Conservation (phyloP, 2,797 vertebrate species). For the Pagetopsis macropterus region DNA sequence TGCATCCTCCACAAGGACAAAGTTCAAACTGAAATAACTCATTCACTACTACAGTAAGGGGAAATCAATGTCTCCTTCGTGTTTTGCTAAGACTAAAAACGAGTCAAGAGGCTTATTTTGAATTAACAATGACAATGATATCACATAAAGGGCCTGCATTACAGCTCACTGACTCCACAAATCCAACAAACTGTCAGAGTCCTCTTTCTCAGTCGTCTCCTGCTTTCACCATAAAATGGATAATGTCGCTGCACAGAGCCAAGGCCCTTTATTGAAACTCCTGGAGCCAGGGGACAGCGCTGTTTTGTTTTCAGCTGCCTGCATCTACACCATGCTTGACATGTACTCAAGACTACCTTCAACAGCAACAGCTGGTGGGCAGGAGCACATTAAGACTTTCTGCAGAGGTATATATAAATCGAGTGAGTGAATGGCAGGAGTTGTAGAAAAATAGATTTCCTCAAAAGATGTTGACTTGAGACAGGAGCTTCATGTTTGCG, state of each 20-base stretch:
- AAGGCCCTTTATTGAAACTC: constrained; percentile 27
- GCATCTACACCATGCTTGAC: constrained; percentile 30
- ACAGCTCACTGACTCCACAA: constrained; percentile 47
- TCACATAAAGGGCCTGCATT: constrained; percentile 33
- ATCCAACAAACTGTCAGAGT: constrained; percentile 39
- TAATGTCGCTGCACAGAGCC: constrained; percentile 26
- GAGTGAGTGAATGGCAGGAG: constrained; percentile 5
- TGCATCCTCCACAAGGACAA: constrained; percentile 49
- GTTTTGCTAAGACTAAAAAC: constrained; percentile 24
- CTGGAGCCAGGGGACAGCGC: constrained; percentile 42
- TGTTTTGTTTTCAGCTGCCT: constrained; percentile 49
- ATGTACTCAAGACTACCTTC: constrained; percentile 32
- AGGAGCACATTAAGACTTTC: constrained; percentile 39
- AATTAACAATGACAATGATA: constrained; percentile 19
- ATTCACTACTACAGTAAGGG: constrained; percentile 12
- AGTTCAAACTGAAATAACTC: constrained; percentile 40
- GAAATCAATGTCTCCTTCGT: constrained; percentile 23
- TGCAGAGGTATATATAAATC: constrained; percentile 28
- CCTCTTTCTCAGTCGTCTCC: constrained; percentile 42
- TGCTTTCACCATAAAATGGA: constrained; percentile 46
- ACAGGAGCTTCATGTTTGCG: constrained; percentile 37
- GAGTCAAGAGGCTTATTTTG: constrained; percentile 19
- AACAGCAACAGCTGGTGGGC: constrained; percentile 21
- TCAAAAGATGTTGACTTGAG: constrained; percentile 18
- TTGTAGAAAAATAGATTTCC: constrained; percentile 10